Evolutionary conservation across 2,113 vertebrate genomes (phyloP), one percentile per base, ranked within the genome.

Genomic region (Phaethornis superciliosus): DNA sequence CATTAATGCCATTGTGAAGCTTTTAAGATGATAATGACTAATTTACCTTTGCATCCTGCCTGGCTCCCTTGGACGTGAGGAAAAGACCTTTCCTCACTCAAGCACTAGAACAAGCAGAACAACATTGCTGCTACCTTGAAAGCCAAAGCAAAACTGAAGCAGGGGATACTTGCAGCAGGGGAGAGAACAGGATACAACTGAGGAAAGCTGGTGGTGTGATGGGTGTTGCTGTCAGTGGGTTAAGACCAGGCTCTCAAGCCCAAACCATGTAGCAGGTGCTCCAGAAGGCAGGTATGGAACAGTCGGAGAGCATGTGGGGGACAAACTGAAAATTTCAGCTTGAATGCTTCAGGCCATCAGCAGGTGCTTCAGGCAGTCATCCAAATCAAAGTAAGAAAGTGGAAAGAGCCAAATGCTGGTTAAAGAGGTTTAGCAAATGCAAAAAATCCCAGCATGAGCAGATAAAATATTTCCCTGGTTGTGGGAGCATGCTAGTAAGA

Each of bases 221-320:
- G 47, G 84, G 76, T 12, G 59, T 80, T 94, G 87, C 76, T 83
- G 95, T 87, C 89, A 83, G 80, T n/a, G 5, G 82, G 88, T 6
- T 78, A 59, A 47, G 71, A 91, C 60, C 69, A 87, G 84, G 87
- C 80, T 94, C 79, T 65, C 81, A 16, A 90, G 82, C 56, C 85
- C 90, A 91, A 87, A 90, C 84, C 68, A 12, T 6, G 44, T 74
- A 95, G 96, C 96, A 97, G 96, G 96, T 96, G 96, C 91, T 96
- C 95, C 94, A 96, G 90, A 97, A 96, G 96, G 95, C 94, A 96
- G 95, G 96, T 97, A 96, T 78, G 67, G 7, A 95, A 97, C 90
- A 85, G 89, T 64, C 79, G 69, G 88, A 95, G 88, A 4, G 56
- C 28, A 79, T 24, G 37, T 77, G 93, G 89, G 90, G 93, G 81